Conservation (phyloP, 2,113 vertebrate species). For the Phainopepla nitens region DNA sequence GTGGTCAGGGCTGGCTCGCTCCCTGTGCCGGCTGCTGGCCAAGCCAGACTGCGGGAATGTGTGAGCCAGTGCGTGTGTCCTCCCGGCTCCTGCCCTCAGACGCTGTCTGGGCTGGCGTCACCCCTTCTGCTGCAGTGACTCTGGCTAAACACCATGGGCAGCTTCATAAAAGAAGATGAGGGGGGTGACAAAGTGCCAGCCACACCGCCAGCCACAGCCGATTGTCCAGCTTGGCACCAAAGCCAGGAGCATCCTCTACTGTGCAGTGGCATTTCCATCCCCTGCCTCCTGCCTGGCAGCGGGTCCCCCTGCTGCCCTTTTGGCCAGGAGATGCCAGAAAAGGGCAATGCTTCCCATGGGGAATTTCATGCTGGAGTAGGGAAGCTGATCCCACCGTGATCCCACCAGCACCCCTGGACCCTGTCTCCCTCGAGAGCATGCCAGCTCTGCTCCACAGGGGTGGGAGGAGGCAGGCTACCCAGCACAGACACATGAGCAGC, state of each 20-base stretch:
- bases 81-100: neutral
- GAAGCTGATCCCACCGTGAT: neutral
- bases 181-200: accelerated
- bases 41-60: neutral
- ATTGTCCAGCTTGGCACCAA: neutral
- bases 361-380: neutral
- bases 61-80: neutral
- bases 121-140: neutral
- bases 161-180: neutral
- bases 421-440: accelerated
- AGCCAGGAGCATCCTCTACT: neutral
- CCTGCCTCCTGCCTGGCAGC: neutral
- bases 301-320: neutral
- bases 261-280: neutral
- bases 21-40: neutral
- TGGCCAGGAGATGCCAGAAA: neutral
- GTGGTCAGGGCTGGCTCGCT: neutral
- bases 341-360: neutral
- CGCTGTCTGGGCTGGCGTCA: neutral
- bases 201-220: accelerated
- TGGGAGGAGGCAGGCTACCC: neutral
- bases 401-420: neutral
- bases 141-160: neutral
- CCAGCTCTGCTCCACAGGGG: accelerated
- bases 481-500: accelerated